Conservation (phyloP, 2,113 vertebrate species). For the Microcebus murinus region DNA sequence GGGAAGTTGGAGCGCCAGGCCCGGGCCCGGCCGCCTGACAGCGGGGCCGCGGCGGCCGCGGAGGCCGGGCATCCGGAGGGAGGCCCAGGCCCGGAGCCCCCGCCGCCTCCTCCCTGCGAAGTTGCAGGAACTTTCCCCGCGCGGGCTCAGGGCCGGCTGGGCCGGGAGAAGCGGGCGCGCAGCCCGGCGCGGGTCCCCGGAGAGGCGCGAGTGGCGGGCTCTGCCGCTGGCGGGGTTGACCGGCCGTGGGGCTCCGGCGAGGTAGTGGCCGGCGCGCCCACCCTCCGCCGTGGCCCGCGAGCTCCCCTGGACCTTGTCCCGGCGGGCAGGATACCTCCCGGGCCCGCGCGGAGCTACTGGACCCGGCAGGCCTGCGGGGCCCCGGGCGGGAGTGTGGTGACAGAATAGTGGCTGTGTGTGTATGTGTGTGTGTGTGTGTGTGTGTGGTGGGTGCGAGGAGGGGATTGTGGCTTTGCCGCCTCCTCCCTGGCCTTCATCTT, state of each 20-base stretch:
- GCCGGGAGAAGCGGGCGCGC: constrained; percentile 54
- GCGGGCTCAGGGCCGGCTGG: constrained; percentile 70
- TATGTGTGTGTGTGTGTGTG: not conserved
- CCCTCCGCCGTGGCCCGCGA: not conserved
- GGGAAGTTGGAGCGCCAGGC: constrained; percentile 52
- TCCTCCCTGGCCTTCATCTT: not conserved
- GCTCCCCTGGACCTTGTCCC: not conserved
- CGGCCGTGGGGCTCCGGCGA: not conserved
- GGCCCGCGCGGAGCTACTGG: not conserved
- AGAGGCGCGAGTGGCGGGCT: constrained; percentile 62
- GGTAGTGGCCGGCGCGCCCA: constrained; percentile 7
- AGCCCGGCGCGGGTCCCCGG: constrained; percentile 54
- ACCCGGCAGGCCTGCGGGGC: constrained; percentile 12
- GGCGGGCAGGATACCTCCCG: not conserved
- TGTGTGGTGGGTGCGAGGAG: not conserved
- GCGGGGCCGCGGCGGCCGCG: constrained; percentile 6
- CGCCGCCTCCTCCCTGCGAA: constrained; percentile 70
- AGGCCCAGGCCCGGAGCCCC: constrained; percentile 67
- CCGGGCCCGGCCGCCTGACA: constrained; percentile 38
- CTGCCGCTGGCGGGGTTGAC: not conserved
- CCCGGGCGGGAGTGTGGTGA: constrained; percentile 50
- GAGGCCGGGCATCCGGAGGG: constrained; percentile 45
- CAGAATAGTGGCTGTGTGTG: constrained; percentile 30
- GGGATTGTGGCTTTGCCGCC: constrained; percentile 41
- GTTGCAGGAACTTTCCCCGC: constrained; percentile 82